Conservation (phyloP, 2,113 vertebrate species). For the Erinaceus europaeus region DNA sequence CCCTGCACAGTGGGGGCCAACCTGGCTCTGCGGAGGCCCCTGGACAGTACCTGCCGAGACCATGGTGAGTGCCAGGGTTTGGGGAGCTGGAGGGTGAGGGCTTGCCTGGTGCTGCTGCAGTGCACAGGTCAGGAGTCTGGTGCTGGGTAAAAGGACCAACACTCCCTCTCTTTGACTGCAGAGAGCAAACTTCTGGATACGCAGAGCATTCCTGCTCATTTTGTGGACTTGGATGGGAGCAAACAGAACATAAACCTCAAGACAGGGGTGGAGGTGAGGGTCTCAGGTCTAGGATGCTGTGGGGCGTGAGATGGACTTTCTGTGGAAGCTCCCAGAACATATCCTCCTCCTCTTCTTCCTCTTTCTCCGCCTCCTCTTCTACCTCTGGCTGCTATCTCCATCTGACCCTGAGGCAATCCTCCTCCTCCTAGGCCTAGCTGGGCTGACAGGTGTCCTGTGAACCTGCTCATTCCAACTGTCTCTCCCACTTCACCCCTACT, state of each 20-base stretch:
- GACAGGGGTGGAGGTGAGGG: constrained; percentile 63
- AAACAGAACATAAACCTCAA: constrained; percentile 67
- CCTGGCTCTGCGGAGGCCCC: constrained; percentile 64
- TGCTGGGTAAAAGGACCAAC: background rate
- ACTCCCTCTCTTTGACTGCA: background rate
- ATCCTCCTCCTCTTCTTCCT: background rate
- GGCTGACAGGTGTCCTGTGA: background rate
- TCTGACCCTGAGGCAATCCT: background rate
- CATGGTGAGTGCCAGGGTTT: constrained; percentile 56
- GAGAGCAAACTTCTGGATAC: constrained; percentile 65
- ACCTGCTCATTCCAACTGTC: background rate
- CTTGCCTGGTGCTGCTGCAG: background rate
- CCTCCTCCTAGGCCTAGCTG: background rate
- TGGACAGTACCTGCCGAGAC: constrained; percentile 64
- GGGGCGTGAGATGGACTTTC: background rate
- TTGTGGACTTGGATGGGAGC: constrained; percentile 58
- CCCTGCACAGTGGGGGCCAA: constrained; percentile 75
- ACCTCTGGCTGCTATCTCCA: background rate
- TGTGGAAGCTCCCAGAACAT: background rate
- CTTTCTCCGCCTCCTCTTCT: background rate
- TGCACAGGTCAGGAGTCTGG: background rate
- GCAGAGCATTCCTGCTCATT: constrained; percentile 65
- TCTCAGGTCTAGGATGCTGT: background rate
- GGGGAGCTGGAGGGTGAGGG: background rate
- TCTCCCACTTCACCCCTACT: background rate